A percentile compares a stretch with the other conserved stretches of the same genome.
These are phyloP conservation scores for Python bivittatus DNA, from an alignment of 2,113 vertebrate species.

Conservation along the genomic window DNA sequence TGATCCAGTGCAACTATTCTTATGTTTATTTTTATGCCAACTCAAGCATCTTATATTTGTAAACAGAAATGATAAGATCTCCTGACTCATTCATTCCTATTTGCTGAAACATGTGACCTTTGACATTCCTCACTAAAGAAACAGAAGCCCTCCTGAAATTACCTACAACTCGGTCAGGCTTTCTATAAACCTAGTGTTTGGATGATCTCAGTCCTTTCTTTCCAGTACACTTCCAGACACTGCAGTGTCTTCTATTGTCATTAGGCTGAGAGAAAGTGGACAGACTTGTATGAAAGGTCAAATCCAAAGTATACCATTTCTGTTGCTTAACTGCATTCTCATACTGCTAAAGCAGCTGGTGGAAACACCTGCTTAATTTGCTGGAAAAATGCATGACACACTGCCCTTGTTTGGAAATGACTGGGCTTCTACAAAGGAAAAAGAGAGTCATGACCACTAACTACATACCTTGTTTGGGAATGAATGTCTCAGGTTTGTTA, in stretches of 20 bases:
- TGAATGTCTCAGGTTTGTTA: neutral
- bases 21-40: neutral
- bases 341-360: neutral
- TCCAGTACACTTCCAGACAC: neutral
- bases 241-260: neutral
- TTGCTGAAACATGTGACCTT: neutral
- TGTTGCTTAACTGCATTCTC: neutral
- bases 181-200: neutral
- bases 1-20: neutral
- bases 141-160: neutral
- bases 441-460: neutral
- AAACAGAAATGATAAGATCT: neutral
- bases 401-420: neutral
- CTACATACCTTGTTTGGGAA: neutral
- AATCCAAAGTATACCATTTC: neutral
- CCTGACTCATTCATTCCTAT: neutral
- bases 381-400: slow-evolving; percentile 4
- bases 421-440: neutral
- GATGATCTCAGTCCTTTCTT: neutral
- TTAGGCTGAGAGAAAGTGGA: neutral
- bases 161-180: neutral
- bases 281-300: neutral
- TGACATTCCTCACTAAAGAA: neutral
- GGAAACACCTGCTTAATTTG: slow-evolving; percentile 8
- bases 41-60: neutral